Evolutionary conservation across 2,113 vertebrate genomes (phyloP).

Genomic region (Scophthalmus maximus): DNA sequence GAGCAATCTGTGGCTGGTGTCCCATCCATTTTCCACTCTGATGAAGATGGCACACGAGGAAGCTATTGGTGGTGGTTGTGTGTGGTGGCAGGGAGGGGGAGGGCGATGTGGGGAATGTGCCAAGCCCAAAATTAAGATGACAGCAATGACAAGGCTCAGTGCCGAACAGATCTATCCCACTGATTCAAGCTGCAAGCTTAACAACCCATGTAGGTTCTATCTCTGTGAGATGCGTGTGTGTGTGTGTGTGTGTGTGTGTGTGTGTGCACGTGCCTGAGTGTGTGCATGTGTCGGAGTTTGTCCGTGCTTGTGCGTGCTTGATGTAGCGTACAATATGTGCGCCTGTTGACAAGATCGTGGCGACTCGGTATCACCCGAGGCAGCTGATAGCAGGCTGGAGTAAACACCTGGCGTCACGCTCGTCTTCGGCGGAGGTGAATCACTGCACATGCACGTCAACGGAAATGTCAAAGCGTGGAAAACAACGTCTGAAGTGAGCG

Average conservation of each 20-base stretch:
- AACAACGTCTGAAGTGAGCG: conserved; percentile 42
- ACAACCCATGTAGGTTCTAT: conserved; percentile 52
- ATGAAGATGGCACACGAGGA: conserved; percentile 34
- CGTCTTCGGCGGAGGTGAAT: conserved; percentile 62
- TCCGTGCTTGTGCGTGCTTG: conserved; percentile 10
- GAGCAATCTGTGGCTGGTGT: conserved; percentile 33
- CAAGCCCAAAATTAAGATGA: conserved; percentile 71
- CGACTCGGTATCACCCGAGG: conserved; percentile 66
- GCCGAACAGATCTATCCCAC: conserved; percentile 65
- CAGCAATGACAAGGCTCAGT: conserved; percentile 67
- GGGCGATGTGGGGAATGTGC: conserved; percentile 35
- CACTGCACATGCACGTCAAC: conserved; percentile 37
- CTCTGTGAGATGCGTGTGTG: conserved; percentile 20
- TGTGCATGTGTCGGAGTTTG: not conserved
- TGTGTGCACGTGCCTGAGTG: conserved; percentile 5
- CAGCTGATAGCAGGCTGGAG: conserved; percentile 66
- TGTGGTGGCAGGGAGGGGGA: not conserved
- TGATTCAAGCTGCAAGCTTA: conserved; percentile 58
- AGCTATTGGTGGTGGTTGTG: conserved; percentile 4
- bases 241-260: conserved; percentile 9
- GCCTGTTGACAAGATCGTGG: conserved; percentile 64
- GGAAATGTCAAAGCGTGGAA: conserved; percentile 37
- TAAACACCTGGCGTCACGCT: conserved; percentile 67
- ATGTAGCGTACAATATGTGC: conserved; percentile 55
- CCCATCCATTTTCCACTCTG: conserved; percentile 57